A percentile compares a stretch with the other conserved stretches of the same genome.
These are phyloP conservation scores for Limnephilus auricula DNA, from an alignment of 2,888 invertebrate species.

Conservation along the genomic window DNA sequence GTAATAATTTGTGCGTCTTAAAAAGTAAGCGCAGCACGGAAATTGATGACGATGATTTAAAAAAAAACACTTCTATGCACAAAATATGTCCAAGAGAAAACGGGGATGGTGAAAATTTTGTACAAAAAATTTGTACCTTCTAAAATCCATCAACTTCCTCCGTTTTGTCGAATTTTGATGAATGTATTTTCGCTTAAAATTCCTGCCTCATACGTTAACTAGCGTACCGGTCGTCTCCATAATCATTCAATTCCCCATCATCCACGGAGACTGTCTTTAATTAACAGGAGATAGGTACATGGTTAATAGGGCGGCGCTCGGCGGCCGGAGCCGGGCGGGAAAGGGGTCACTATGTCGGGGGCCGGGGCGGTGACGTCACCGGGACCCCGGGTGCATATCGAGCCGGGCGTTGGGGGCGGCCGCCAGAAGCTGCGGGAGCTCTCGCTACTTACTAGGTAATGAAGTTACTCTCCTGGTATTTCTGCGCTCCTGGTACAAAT, in stretches of 20 bases:
- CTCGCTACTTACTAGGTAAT: not conserved
- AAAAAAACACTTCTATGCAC: too few species aligned
- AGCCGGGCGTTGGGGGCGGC: conserved; percentile 6
- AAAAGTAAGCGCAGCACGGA: too few species aligned
- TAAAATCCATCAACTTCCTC: too few species aligned
- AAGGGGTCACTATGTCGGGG: conserved; percentile 24
- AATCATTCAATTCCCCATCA: not conserved
- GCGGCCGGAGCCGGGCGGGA: not conserved
- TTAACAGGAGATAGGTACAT: not conserved
- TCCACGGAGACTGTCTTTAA: not conserved
- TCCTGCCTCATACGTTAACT: not conserved
- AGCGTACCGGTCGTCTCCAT: not conserved
- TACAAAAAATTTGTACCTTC: too few species aligned
- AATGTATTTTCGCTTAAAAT: not conserved
- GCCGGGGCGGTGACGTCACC: conserved; percentile 28
- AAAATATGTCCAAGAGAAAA: too few species aligned
- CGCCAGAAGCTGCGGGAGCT: not conserved
- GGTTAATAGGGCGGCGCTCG: not conserved
- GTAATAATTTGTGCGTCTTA: too few species aligned
- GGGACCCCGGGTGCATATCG: conserved; percentile 18
- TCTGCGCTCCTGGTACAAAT: too few species aligned
- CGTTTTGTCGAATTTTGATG: too few species aligned
- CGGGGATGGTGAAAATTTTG: too few species aligned
- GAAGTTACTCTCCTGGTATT: not conserved
- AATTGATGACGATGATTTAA: too few species aligned